These are phyloP conservation scores for Lepeophtheirus salmonis DNA, from an alignment of 1,140 invertebrate genomes.

Conservation along the genomic window DNA sequence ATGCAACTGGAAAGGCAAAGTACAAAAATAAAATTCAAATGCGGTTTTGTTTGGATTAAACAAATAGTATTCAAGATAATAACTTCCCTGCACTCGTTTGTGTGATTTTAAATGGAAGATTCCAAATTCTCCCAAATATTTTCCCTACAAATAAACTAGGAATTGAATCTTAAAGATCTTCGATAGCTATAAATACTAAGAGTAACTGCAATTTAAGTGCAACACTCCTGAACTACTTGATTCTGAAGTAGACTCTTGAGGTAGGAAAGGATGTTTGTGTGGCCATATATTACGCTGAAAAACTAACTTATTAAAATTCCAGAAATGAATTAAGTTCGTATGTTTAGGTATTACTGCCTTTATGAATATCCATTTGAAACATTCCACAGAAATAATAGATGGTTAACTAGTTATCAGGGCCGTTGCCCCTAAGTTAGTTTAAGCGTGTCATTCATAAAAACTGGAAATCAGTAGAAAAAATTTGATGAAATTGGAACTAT, in stretches of 20 bases:
- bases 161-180: slow-evolving; percentile 84
- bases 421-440: too few relatives aligned
- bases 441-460: too few relatives aligned
- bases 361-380: too few relatives aligned
- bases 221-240: slow-evolving; percentile 58
- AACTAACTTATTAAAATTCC: slow-evolving; percentile 59
- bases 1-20: background rate
- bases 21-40: slow-evolving; percentile 45
- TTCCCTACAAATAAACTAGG: slow-evolving; percentile 94
- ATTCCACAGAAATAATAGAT: too few relatives aligned
- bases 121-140: slow-evolving; percentile 75
- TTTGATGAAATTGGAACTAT: too few relatives aligned
- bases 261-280: slow-evolving; percentile 51
- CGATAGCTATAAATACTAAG: slow-evolving; percentile 86
- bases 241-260: slow-evolving; percentile 72
- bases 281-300: slow-evolving; percentile 64
- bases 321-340: too few relatives aligned
- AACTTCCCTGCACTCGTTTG: slow-evolving; percentile 78
- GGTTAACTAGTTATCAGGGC: too few relatives aligned
- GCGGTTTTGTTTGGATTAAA: slow-evolving; percentile 74
- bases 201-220: slow-evolving; percentile 70
- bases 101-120: slow-evolving; percentile 83
- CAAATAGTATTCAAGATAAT: slow-evolving; percentile 80
- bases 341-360: too few relatives aligned
- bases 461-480: too few relatives aligned